Evolutionary conservation across 23 tunicate species (phyloP), one percentile per base, ranked within the genome.

Genomic region (Halocynthia roretzi): DNA sequence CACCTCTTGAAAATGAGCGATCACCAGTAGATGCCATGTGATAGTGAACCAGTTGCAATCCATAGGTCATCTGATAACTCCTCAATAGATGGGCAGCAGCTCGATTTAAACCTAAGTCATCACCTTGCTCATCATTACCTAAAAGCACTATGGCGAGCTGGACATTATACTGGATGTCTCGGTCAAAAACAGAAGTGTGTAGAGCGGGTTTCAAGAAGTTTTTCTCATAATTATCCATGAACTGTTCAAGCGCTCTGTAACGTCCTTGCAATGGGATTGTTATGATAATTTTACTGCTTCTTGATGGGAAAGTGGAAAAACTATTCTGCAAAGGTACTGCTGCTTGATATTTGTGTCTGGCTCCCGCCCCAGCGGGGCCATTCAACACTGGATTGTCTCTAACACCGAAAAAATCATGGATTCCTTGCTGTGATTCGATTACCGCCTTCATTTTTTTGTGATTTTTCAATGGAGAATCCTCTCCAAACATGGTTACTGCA

Each of bases 211-310:
- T 77, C 70, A 61, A 54, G 44, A 66, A 75, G 4, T 67, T 52
- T 72, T 52, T 80, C 62, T 77, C 71, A 48, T 84, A 92, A 7
- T 87, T 54, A 8, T 78, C 82, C 87, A 92, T 78, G 66, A 92
- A 92, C 23, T 64, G 85, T 54, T 92, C 82, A 14, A 92, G 71
- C 7, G 92, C 91, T 7, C 73, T 54, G 78, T 92, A 92, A 53
- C 98, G 80, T 19, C 98, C 92, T 50, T 76, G 86, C 65, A 92
- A 74, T 14, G 98, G 98, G 56, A 92, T 77, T 22, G 86, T 70
- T 31, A 92, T 74, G 14, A 92, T 85, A 51, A 90, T 69, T 52
- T 70, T 56, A 51, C 48, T 20, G n/a, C 51, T 10, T 8, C 18
- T 20, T 15, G 55, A 18, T 54, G 62, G 62, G 44, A 31, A 31